A percentile compares a stretch with the other conserved stretches of the same genome.
Evolutionary conservation across 1,140 invertebrate species (phyloP).

Genomic region (Laodelphax striatellus): DNA sequence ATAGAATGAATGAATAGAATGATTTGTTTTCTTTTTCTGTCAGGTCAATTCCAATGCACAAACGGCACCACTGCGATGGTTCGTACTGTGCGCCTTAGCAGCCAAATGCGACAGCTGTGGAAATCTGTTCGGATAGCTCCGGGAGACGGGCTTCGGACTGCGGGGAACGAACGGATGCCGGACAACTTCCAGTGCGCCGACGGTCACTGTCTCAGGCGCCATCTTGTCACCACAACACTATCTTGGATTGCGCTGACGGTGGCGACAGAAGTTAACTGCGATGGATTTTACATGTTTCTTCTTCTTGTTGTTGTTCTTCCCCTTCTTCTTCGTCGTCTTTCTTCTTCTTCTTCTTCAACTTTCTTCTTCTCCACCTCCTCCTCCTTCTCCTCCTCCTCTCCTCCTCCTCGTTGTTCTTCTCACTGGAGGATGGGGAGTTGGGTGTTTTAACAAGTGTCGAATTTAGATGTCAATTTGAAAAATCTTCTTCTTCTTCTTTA

Average conservation of each 20-base stretch:
- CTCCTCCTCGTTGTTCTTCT: too few species aligned
- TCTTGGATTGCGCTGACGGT: conserved; percentile 53
- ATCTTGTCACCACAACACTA: conserved; percentile 63
- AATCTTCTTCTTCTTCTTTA: too few species aligned
- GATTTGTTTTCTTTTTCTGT: too few species aligned
- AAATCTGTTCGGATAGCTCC: conserved; percentile 50
- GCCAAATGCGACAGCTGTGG: conserved; percentile 47
- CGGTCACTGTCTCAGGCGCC: conserved; percentile 56
- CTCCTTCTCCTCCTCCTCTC: too few species aligned
- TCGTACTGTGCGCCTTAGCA: conserved; percentile 41
- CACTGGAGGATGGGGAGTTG: too few species aligned
- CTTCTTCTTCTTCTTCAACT: too few species aligned
- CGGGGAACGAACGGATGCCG: conserved; percentile 39
- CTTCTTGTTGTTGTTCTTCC: too few species aligned
- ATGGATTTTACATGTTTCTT: conserved; percentile 34
- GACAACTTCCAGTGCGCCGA: conserved; percentile 52
- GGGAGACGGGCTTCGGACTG: conserved; percentile 50
- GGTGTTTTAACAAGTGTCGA: too few species aligned
- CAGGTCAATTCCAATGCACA: conserved; percentile 46
- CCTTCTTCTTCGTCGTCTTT: too few species aligned
- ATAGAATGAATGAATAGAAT: too few species aligned
- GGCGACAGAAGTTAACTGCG: conserved; percentile 57
- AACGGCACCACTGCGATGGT: conserved; percentile 41
- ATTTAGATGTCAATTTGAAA: too few species aligned
- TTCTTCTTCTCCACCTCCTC: too few species aligned